Evolutionary conservation across 1,140 invertebrate species (phyloP).

Genomic region (Oncopodura yosiiana): DNA sequence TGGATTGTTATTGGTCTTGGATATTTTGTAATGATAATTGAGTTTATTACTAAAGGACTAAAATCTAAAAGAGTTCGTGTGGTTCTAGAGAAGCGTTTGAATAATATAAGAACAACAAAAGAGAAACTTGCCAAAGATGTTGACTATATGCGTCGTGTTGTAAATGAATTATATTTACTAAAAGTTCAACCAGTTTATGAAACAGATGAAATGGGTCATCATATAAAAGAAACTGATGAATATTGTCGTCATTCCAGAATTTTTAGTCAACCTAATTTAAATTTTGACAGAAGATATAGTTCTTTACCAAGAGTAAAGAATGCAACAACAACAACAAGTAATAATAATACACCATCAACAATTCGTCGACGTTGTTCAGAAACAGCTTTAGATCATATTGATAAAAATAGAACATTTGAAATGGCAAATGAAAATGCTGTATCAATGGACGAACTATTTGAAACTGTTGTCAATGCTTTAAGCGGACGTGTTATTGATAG

Average conservation of each 20-base stretch:
- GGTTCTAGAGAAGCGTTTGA: slow-evolving; percentile 58
- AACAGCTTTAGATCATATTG: slow-evolving; percentile 20
- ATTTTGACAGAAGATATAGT: not conserved
- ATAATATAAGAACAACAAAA: slow-evolving; percentile 46
- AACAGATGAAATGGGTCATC: not conserved
- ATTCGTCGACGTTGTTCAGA: slow-evolving; percentile 24
- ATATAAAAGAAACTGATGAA: too few relatives aligned
- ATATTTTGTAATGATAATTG: slow-evolving; percentile 82
- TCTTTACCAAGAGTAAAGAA: not conserved
- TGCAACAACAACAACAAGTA: not conserved
- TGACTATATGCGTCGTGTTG: slow-evolving; percentile 56
- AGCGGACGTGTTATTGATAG: slow-evolving; percentile 19
- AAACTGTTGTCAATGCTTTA: slow-evolving; percentile 19
- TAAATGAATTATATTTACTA: slow-evolving; percentile 65
- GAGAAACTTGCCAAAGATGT: slow-evolving; percentile 66
- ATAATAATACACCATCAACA: not conserved
- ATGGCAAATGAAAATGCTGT: not conserved
- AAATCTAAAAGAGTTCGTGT: slow-evolving; percentile 61
- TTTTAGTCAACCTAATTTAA: slow-evolving; percentile 12
- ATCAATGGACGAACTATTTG: slow-evolving; percentile 14
- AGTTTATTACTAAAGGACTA: slow-evolving; percentile 65
- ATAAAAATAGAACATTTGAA: slow-evolving; percentile 11
- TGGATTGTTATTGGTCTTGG: slow-evolving; percentile 87
- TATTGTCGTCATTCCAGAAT: not conserved
- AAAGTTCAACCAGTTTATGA: slow-evolving; percentile 50